phyloP scores from a whole-genome alignment of 1,140 invertebrate genomes.

The Leptinotarsa undecemlineata region DNA sequence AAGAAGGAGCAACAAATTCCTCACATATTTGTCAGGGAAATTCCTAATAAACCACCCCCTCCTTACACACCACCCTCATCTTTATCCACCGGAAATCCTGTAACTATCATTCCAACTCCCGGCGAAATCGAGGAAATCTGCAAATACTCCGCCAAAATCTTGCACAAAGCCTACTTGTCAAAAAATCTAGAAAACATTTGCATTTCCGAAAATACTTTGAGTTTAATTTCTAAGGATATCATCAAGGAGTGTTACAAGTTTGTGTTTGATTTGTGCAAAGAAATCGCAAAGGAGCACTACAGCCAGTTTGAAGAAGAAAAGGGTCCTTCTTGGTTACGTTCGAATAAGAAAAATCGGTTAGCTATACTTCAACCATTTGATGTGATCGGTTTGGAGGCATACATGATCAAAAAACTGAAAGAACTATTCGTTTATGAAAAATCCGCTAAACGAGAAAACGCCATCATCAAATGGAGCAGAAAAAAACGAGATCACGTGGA shows the following conservation, averaged over 20 bases:
- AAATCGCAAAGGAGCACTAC: conserved; percentile 62
- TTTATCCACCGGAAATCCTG: conserved; percentile 46
- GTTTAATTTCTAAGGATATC: conserved; percentile 47
- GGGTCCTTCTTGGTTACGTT: conserved; percentile 62
- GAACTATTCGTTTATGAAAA: conserved; percentile 63
- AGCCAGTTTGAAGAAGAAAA: conserved; percentile 55
- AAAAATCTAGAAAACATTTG: conserved; percentile 55
- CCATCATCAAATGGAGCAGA: conserved; percentile 67
- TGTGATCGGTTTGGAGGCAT: conserved; percentile 56
- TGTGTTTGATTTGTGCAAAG: conserved; percentile 69
- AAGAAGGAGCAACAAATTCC: conserved; percentile 60
- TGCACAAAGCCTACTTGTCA: conserved; percentile 56
- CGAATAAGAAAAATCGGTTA: conserved; percentile 54
- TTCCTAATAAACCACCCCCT: conserved; percentile 74
- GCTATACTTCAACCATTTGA: conserved; percentile 55
- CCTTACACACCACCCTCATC: conserved; percentile 66
- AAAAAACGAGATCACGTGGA: conserved; percentile 76
- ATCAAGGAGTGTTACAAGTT: conserved; percentile 58
- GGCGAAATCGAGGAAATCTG: conserved; percentile 58
- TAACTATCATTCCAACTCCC: conserved; percentile 56
- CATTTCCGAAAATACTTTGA: conserved; percentile 53
- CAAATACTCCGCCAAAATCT: conserved; percentile 55
- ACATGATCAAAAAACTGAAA: conserved; percentile 61
- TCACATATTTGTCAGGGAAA: conserved; percentile 64
- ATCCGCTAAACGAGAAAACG: conserved; percentile 58